Percentiles rank a stretch among this genome's conserved stretches.
Evolutionary conservation across 2,888 invertebrate genomes (phyloP).

Genomic region (Byasa hedistus): DNA sequence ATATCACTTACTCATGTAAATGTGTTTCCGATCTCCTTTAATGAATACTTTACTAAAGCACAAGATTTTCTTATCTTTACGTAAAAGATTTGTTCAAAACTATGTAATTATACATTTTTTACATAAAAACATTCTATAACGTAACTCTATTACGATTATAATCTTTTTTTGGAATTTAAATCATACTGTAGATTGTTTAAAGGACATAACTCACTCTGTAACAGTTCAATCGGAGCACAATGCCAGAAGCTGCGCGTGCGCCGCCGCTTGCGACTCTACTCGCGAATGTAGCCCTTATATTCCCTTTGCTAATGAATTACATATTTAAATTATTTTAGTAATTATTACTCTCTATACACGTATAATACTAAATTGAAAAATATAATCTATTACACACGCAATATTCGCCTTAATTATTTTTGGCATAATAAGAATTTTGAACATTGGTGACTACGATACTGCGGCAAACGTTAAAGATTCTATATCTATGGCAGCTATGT

Average conservation of each 20-base stretch:
- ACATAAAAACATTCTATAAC: background rate
- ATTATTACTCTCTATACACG: background rate
- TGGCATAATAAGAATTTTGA: too few species aligned
- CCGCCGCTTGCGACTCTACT: conserved; percentile 30
- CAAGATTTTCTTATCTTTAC: too few species aligned
- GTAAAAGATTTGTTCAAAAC: too few species aligned
- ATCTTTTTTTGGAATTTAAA: background rate
- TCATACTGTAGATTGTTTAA: conserved; percentile 47
- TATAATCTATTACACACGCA: too few species aligned
- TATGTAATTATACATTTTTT: background rate
- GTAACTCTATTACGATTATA: background rate
- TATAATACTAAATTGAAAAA: too few species aligned
- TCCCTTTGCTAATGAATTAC: conserved; percentile 23
- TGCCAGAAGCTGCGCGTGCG: conserved; percentile 65
- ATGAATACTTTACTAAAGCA: too few species aligned
- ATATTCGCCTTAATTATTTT: too few species aligned
- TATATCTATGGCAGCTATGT: background rate
- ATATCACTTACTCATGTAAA: too few species aligned
- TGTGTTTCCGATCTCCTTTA: too few species aligned
- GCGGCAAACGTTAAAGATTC: background rate
- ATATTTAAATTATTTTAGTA: conserved; percentile 11
- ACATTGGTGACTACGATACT: background rate
- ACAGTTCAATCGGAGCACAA: conserved; percentile 78
- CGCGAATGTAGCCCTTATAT: conserved; percentile 15
- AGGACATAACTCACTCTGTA: conserved; percentile 74